These are phyloP conservation scores for Ectropis grisescens DNA, from an alignment of 1,140 invertebrate genomes.

Conservation along the genomic window DNA sequence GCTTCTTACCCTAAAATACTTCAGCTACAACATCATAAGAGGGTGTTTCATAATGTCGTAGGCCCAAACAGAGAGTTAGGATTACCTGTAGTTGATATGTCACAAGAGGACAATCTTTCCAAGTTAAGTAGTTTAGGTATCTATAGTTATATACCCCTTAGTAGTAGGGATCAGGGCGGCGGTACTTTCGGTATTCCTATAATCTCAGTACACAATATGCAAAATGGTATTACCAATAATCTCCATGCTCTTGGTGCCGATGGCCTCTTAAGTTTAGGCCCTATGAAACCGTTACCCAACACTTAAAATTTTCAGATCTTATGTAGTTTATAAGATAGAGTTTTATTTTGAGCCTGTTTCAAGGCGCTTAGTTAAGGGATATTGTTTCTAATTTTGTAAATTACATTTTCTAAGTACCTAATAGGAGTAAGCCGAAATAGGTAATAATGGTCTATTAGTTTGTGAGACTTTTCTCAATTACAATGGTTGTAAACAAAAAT, in stretches of 20 bases:
- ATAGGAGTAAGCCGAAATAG: no score
- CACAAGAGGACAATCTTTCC: conserved; percentile 74
- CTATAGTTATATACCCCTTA: conserved; percentile 80
- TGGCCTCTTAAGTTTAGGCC: conserved; percentile 78
- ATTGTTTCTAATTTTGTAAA: no score
- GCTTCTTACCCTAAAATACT: conserved; percentile 78
- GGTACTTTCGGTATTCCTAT: conserved; percentile 81
- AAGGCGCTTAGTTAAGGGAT: no score
- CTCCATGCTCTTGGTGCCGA: conserved; percentile 76
- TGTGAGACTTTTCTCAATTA: no score
- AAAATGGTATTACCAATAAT: conserved; percentile 73
- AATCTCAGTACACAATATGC: conserved; percentile 76
- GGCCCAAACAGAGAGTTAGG: conserved; percentile 73
- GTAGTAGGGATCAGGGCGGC: conserved; percentile 73
- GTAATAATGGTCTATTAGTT: no score
- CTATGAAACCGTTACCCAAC: conserved; percentile 74
- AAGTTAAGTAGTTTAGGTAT: conserved; percentile 78
- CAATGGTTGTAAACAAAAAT: no score
- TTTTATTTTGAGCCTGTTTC: background rate
- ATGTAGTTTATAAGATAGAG: background rate
- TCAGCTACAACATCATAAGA: conserved; percentile 77
- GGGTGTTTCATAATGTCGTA: conserved; percentile 75
- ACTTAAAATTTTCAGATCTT: conserved; percentile 21
- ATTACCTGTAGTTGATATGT: conserved; percentile 80
- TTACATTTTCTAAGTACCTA: no score